Evolutionary conservation across 2,113 vertebrate species (phyloP).

Genomic region (mouse (Mus musculus)): GRCm39 chr15:88110001-88110500

Average conservation of each 20-base stretch:
- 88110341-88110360: background rate
- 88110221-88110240: rapidly evolving
- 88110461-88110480: background rate
- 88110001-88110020: too few species aligned
- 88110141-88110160: rapidly evolving
- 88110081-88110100: background rate
- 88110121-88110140: rapidly evolving
- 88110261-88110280: background rate
- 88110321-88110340: too few species aligned
- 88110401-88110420: background rate
- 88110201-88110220: rapidly evolving
- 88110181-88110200: rapidly evolving
- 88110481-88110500: background rate
- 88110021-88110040: background rate
- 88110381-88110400: background rate
- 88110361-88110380: too few species aligned
- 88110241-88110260: too few species aligned
- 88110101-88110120: background rate
- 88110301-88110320: background rate
- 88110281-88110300: background rate
- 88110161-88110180: rapidly evolving
- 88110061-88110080: background rate
- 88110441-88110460: background rate
- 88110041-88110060: background rate
- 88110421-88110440: background rate